phyloP scores from a whole-genome alignment of 2,888 invertebrate genomes.

The Horisme vitalbata region DNA sequence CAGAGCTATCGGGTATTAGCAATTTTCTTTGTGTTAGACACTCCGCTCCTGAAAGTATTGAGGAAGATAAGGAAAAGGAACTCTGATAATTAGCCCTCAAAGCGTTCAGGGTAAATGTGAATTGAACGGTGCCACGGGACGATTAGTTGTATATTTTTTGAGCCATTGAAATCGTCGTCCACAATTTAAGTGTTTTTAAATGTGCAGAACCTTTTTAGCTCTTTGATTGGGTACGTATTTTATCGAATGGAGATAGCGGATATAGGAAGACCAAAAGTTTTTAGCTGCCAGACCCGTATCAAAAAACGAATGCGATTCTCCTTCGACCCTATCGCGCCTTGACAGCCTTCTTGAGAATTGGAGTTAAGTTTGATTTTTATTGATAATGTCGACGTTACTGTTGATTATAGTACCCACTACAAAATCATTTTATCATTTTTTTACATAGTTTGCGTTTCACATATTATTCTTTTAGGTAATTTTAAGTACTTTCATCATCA shows the following conservation, averaged over 20 bases:
- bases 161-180: constrained; percentile 31
- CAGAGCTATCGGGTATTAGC: constrained; percentile 69
- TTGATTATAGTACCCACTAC: constrained; percentile 3
- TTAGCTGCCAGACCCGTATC: constrained; percentile 54
- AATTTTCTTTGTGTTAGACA: constrained; percentile 72
- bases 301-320: constrained; percentile 42
- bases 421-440: background rate
- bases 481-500: too few species aligned
- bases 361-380: constrained; percentile 38
- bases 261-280: constrained; percentile 40
- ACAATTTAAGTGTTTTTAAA: constrained; percentile 36
- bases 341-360: constrained; percentile 40
- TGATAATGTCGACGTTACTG: constrained; percentile 27
- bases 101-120: constrained; percentile 57
- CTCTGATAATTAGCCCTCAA: constrained; percentile 64
- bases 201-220: constrained; percentile 15
- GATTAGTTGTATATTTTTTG: constrained; percentile 49
- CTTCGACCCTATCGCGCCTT: constrained; percentile 46
- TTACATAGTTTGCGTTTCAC: background rate
- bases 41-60: constrained; percentile 59
- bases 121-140: constrained; percentile 53
- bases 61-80: constrained; percentile 55
- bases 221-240: constrained; percentile 16
- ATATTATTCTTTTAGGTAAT: too few species aligned
- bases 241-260: constrained; percentile 18